A percentile compares a stretch with the other conserved stretches of the same genome.
phyloP scores from a whole-genome alignment of 2,888 invertebrate species.

The Lacanobia oleracea region DNA sequence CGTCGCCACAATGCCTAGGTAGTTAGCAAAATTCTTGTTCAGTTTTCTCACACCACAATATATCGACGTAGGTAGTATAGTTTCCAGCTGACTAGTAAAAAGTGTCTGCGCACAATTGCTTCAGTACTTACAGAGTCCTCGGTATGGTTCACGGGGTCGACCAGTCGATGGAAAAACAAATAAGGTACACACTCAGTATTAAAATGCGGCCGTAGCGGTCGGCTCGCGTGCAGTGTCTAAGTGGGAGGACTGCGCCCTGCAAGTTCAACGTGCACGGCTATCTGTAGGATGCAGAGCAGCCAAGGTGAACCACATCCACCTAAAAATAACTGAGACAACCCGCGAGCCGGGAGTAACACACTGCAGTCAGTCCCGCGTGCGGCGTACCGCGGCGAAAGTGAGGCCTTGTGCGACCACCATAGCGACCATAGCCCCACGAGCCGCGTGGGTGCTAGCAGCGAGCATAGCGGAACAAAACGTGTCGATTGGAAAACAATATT shows the following conservation, averaged over 20 bases:
- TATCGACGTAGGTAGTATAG: too few relatives aligned
- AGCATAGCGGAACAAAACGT: not conserved
- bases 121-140: too few relatives aligned
- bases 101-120: too few relatives aligned
- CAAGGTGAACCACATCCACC: slow-evolving; percentile 82
- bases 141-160: too few relatives aligned
- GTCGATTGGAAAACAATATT: not conserved
- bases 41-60: too few relatives aligned
- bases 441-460: not conserved
- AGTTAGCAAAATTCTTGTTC: too few relatives aligned
- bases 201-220: not conserved
- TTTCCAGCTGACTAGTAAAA: too few relatives aligned
- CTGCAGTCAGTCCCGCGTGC: slow-evolving; percentile 3
- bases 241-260: slow-evolving; percentile 48
- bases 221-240: slow-evolving; percentile 16
- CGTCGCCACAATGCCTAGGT: too few relatives aligned
- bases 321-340: slow-evolving; percentile 80
- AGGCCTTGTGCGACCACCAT: slow-evolving; percentile 6
- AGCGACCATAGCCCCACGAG: not conserved
- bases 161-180: too few relatives aligned
- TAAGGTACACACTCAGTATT: too few relatives aligned
- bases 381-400: slow-evolving; percentile 43
- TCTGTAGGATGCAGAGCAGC: slow-evolving; percentile 72
- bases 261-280: slow-evolving; percentile 68
- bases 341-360: slow-evolving; percentile 37